Evolutionary conservation across 1,140 invertebrate species (phyloP), one percentile per base, ranked within the genome.

Genomic region (Microplitis demolitor): DNA sequence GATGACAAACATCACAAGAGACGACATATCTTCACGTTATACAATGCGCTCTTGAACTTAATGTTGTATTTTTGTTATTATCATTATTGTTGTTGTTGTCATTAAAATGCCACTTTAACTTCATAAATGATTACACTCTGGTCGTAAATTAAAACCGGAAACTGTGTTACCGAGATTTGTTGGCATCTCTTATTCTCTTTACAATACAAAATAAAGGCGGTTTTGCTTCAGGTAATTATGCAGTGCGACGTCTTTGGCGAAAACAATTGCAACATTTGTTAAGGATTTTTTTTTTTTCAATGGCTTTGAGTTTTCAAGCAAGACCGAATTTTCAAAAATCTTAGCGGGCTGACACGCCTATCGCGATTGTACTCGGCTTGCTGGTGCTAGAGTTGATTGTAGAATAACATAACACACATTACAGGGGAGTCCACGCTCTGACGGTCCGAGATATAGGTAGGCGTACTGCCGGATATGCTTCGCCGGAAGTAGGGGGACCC

Each of bases 401-500:
- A 61, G 60, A 33, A 61, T 45, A 45, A 45, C 39, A 24, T 58
- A 58, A 24, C 16, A 58, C 39, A 39, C 34, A 39, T 33, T 31
- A 24, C 11, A 62, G 31, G 9, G 34, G 14, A 67, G 66, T 76
- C 71, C 80, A 83, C 80, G 84, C 80, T 82, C 78, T 77, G 81
- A 63, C 78, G 80, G 81, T 51, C 70, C 73, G 78, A 81, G 82
- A 84, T 82, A 81, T 80, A 85, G 84, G 83, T 87, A 83, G 85
- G 84, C 83, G 83, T 84, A 82, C 79, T 83, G 77, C 83, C 86
- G 86, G 86, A 87, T 85, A 86, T 83, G 81, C 78, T 81, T 82
- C 81, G 82, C 83, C 86, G 85, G 85, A 87, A 87, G 84, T 85
- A 83, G 83, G 85, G 85, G 84, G 83, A 85, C 80, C 77, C 80